phyloP scores from a whole-genome alignment of 2,797 vertebrate genomes.

The Pangasius macronema region DNA sequence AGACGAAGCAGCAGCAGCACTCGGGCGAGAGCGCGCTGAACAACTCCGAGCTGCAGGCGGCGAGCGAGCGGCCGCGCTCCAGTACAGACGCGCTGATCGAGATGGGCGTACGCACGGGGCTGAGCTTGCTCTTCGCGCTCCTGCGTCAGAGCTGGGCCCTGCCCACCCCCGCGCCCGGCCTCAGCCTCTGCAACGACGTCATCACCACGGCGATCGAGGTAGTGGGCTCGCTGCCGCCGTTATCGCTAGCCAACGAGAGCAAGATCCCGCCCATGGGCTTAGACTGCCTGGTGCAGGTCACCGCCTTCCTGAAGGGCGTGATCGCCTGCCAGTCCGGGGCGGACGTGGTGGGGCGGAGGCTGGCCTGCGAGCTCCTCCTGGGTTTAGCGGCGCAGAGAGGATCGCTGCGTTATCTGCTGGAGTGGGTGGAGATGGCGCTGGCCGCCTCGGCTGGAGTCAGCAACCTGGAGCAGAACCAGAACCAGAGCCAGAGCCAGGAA shows the following conservation, averaged over 20 bases:
- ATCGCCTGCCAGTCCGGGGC: conserved; percentile 96
- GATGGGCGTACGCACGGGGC: conserved; percentile 95
- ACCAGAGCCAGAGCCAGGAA: conserved; percentile 82
- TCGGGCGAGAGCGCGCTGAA: conserved; percentile 90
- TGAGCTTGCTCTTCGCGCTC: conserved; percentile 94
- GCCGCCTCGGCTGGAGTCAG: conserved; percentile 89
- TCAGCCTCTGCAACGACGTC: conserved; percentile 95
- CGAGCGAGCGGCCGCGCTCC: conserved; percentile 91
- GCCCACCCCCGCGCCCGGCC: conserved; percentile 81
- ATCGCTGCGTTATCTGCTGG: conserved; percentile 92
- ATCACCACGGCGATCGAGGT: conserved; percentile 97
- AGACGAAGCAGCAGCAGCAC: conserved; percentile 95
- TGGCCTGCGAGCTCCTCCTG: conserved; percentile 92
- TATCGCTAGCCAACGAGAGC: conserved; percentile 97
- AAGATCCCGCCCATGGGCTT: conserved; percentile 98
- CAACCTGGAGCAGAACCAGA: conserved; percentile 84
- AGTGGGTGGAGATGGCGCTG: conserved; percentile 98
- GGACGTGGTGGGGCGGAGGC: conserved; percentile 87
- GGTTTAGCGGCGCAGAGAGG: conserved; percentile 94
- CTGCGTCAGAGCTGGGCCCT: conserved; percentile 98
- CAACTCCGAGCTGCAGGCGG: conserved; percentile 86
- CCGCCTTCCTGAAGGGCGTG: conserved; percentile 93
- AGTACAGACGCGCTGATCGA: conserved; percentile 98
- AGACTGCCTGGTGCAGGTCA: conserved; percentile 96
- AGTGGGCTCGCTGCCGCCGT: conserved; percentile 91